These are phyloP conservation scores for Neotoxoptera formosana DNA, from an alignment of 1,140 invertebrate genomes.

Conservation along the genomic window DNA sequence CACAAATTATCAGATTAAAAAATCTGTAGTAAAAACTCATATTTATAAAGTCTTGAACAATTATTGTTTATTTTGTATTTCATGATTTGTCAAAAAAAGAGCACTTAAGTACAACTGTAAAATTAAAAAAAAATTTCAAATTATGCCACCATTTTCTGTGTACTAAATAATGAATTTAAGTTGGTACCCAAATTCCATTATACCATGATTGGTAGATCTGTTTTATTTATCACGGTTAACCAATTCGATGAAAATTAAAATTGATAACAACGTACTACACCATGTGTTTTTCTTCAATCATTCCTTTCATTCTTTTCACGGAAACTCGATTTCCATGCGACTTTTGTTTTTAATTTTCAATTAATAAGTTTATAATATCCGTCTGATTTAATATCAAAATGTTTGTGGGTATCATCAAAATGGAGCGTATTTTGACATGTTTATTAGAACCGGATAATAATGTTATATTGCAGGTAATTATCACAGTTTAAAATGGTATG, in stretches of 20 bases:
- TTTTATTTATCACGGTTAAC: not conserved
- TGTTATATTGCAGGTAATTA: slow-evolving; percentile 22
- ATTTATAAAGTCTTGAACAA: no score
- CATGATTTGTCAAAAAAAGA: no score
- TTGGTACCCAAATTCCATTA: not conserved
- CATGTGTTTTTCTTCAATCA: slow-evolving; percentile 30
- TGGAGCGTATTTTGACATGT: slow-evolving; percentile 22
- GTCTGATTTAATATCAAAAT: not conserved
- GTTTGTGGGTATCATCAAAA: not conserved
- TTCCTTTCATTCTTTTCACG: not conserved
- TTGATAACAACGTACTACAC: slow-evolving; percentile 3
- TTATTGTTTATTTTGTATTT: no score
- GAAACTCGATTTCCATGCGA: not conserved
- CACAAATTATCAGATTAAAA: no score
- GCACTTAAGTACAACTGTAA: no score
- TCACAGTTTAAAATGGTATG: not conserved
- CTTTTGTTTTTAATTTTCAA: not conserved
- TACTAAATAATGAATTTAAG: not conserved
- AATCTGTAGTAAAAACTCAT: no score
- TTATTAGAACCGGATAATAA: slow-evolving; percentile 38
- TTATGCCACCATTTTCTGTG: not conserved
- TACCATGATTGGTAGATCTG: not conserved
- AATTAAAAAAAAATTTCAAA: no score
- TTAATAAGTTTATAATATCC: not conserved
- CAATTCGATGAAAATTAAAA: not conserved